Percentiles rank a stretch among this genome's conserved stretches.
These are phyloP conservation scores for Therioaphis trifolii DNA, from an alignment of 2,888 invertebrate genomes.

Conservation along the genomic window DNA sequence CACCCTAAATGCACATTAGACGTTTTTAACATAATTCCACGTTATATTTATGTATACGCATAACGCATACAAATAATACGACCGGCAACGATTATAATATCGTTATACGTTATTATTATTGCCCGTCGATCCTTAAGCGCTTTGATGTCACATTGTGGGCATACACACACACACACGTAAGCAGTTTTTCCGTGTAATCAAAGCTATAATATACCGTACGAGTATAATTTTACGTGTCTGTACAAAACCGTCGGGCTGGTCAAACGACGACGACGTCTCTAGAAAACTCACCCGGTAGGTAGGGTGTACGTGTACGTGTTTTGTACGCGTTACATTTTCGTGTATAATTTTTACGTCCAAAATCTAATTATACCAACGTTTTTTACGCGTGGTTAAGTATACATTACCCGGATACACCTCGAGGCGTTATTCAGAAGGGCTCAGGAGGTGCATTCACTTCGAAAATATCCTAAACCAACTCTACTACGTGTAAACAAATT, in stretches of 20 bases:
- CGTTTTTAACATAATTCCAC: background rate
- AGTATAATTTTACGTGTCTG: background rate
- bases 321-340: background rate
- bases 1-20: background rate
- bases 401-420: no score
- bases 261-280: background rate
- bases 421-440: no score
- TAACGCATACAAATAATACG: background rate
- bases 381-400: no score
- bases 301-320: background rate
- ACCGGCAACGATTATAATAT: no score
- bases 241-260: constrained; percentile 13
- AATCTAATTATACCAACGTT: background rate
- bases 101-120: background rate
- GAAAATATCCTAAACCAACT: no score
- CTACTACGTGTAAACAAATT: no score
- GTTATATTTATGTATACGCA: background rate
- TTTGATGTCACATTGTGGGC: background rate
- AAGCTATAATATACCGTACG: constrained; percentile 4
- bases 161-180: background rate
- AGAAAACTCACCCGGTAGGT: background rate
- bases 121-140: background rate
- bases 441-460: no score
- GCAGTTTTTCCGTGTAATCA: background rate
- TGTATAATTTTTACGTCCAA: background rate